Evolutionary conservation across 2,888 invertebrate species (phyloP), one percentile per base, ranked within the genome.

Genomic region (Rotaria magnacalcarata): DNA sequence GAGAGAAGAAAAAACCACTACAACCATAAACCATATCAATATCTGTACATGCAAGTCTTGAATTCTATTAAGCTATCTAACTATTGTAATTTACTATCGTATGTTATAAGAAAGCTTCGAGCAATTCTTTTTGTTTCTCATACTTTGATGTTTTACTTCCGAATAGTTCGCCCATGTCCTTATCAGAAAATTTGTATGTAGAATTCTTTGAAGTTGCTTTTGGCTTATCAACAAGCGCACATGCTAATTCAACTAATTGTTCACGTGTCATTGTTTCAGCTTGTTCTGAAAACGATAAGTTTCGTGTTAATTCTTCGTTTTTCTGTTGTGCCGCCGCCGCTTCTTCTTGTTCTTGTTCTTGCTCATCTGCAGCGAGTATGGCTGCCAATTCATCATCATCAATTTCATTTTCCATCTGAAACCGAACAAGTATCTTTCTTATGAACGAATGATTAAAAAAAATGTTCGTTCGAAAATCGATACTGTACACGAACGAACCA

Each of bases 331-430:
- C 34, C 34, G 1, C 34, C 34, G 1, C 34, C 2, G 19, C 34
- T 67, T 67, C 67, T 11, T 34, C 19, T 16, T 34, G 34, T 27
- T 16, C 0, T 14, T 67, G 34, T 34, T 67, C 67, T 67, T 67
- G 67, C 19, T 67, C 67, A 67, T 67, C 67, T 67, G 34, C 67
- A 67, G 67, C 67, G 34, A 67, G 67, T 19, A 67, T 67, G 19
- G 67, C 67, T 67, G 67, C 67, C 34, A 67, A 67, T 67, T 67
- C 67, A 34, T 67, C 67, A 34, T 67, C 67, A 34, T 67, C 67
- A 2, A 67, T 67, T 67, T 67, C 67, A 19, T 67, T 67, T 11
- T 67, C 67, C 67, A 67, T 67, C 16, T 67, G 16, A 67, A 19
- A 60, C 19, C 4, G 16, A 41, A 67, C 8, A 56, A 24, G 24